Evolutionary conservation across 2,797 vertebrate genomes (phyloP).

Genomic region (Anabas testudineus): DNA sequence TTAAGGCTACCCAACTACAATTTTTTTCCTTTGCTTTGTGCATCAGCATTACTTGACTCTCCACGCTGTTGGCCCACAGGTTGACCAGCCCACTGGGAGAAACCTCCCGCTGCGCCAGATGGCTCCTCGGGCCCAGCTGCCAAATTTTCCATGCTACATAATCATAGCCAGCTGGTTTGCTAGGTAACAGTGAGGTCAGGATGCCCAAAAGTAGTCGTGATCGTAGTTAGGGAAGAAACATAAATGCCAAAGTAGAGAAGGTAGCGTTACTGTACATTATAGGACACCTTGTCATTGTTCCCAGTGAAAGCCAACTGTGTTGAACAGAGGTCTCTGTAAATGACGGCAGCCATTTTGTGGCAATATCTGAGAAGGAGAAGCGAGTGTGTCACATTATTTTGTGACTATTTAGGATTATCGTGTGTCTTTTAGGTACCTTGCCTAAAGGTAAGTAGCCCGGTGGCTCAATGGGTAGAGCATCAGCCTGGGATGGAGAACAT

Average conservation of each 20-base stretch:
- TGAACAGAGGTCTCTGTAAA: background rate
- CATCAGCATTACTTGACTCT: conserved; percentile 10
- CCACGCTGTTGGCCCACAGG: conserved; percentile 46
- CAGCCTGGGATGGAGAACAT: no score
- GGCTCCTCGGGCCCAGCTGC: conserved; percentile 58
- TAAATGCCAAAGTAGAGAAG: conserved; percentile 18
- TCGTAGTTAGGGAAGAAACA: conserved; percentile 19
- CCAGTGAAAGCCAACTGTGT: background rate
- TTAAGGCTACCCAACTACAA: background rate
- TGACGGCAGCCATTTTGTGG: no score
- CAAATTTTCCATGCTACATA: conserved; percentile 68
- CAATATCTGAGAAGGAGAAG: no score
- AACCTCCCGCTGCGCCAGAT: conserved; percentile 67
- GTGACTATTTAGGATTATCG: no score
- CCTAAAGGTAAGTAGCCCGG: no score
- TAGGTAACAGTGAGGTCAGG: conserved; percentile 70
- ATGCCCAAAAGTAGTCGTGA: conserved; percentile 41
- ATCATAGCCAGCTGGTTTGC: conserved; percentile 74
- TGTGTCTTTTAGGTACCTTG: no score
- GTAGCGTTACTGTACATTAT: background rate
- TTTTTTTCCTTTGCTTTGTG: background rate
- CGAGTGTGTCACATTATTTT: no score
- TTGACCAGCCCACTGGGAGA: conserved; percentile 60
- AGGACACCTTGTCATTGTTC: background rate
- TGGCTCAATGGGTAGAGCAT: no score